These are phyloP conservation scores for Boleophthalmus pectinirostris DNA, from an alignment of 2,113 vertebrate species.

Conservation along the genomic window DNA sequence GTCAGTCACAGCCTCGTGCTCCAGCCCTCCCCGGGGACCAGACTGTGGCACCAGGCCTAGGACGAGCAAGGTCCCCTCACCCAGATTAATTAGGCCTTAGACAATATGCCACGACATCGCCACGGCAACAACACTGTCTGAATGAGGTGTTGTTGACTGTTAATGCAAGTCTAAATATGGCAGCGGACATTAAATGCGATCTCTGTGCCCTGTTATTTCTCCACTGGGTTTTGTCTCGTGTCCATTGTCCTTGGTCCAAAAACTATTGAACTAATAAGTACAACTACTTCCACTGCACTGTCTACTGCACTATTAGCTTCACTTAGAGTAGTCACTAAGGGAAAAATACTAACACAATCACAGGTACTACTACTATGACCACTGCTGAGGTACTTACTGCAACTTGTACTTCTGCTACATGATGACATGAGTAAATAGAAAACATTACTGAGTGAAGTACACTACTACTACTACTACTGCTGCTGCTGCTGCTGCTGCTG, in stretches of 20 bases:
- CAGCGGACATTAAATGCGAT: conserved; percentile 39
- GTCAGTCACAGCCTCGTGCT: conserved; percentile 60
- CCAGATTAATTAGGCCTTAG: conserved; percentile 73
- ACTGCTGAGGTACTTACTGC: too few species aligned
- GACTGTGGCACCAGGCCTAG: conserved; percentile 59
- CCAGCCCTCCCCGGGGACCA: conserved; percentile 59
- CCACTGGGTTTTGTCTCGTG: conserved; percentile 46
- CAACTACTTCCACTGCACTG: background rate
- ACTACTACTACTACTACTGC: too few species aligned
- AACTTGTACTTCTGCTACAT: too few species aligned
- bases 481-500: too few species aligned
- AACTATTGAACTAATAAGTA: background rate
- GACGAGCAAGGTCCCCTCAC: conserved; percentile 64
- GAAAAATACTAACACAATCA: background rate
- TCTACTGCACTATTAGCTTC: background rate
- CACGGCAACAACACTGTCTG: conserved; percentile 37
- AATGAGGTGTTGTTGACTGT: conserved; percentile 64
- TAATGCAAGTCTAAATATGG: conserved; percentile 63
- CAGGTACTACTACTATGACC: background rate
- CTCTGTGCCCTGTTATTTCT: conserved; percentile 41
- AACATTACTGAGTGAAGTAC: too few species aligned
- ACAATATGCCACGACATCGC: conserved; percentile 55
- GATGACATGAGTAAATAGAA: too few species aligned
- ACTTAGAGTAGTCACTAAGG: background rate
- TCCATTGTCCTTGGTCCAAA: conserved; percentile 29